Evolutionary conservation across 2,797 vertebrate species (phyloP), one percentile per base, ranked within the genome.

Genomic region (Hydrocynus forskahlii): DNA sequence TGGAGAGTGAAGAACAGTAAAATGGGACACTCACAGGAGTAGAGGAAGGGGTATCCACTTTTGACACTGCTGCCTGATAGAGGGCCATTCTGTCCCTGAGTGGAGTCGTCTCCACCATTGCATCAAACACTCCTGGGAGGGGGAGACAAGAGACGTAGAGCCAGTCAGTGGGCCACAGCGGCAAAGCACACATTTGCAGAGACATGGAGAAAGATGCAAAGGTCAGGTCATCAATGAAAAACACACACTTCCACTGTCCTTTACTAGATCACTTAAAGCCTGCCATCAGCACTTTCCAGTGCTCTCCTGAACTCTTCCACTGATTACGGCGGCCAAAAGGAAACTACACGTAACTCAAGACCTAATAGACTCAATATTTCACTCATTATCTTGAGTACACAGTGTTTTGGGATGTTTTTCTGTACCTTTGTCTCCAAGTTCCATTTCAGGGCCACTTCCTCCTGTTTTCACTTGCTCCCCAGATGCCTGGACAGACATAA

Each of bases 51-150:
- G 86, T 90, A 64, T 95, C 94, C 88, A 95, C 95, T 92, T 96
- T 97, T 87, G 96, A 96, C 87, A 97, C 92, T 55, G 97, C 97
- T 7, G 97, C 97, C 89, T 97, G 96, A 83, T 99, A 98, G 81
- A 97, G 96, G 0, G 97, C 97, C 96, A 99, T 95, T 81, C 97
- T 92, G 85, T 98, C 96, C 85, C 96, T 96, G 60, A 98, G 95
- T 0, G 97, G 97, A 0, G 95, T 96, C 12, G 92, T 92, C 78
- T 98, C 97, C 0, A 94, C 92, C 0, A 96, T 88, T 77, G 76
- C 57, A 48, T 74, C 81, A 60, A 60, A 67, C 7, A 0, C 54
- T 69, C 50, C 63, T 74, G 54, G 69, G 40, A 60, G 45, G 45
- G 38, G 66, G 71, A 25, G 67, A 52, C 92, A 86, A 7, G 17